These are phyloP conservation scores for Patella vulgata DNA, from an alignment of 1,140 invertebrate genomes.

Conservation along the genomic window DNA sequence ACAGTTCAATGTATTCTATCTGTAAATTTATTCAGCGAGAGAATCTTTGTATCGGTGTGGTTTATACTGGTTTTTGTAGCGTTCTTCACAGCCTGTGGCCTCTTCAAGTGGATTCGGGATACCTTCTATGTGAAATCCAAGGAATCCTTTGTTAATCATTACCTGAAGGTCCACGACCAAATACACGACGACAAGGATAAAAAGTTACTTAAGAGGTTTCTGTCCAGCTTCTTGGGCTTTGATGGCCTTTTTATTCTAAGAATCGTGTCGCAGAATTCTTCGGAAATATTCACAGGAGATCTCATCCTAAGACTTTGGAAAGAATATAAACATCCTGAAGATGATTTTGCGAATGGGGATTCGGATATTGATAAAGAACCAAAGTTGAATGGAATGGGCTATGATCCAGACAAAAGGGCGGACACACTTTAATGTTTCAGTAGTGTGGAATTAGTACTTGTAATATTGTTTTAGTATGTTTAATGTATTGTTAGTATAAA, in stretches of 20 bases:
- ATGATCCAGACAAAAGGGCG: no score
- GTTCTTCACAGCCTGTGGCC: conserved; percentile 10
- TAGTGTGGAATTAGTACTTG: no score
- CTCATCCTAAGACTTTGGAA: conserved; percentile 55
- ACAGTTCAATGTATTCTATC: conserved; percentile 69
- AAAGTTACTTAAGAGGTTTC: conserved; percentile 37
- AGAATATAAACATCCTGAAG: conserved; percentile 21
- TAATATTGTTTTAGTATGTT: no score
- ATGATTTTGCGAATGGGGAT: no score
- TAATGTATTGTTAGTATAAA: no score
- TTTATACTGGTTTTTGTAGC: conserved; percentile 48
- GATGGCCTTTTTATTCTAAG: conserved; percentile 63
- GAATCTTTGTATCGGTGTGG: conserved; percentile 63
- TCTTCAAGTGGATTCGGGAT: conserved; percentile 40
- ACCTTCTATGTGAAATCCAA: conserved; percentile 35
- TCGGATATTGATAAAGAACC: no score
- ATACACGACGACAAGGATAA: conserved; percentile 21
- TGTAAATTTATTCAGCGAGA: conserved; percentile 71
- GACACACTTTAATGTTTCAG: no score
- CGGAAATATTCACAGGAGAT: conserved; percentile 53
- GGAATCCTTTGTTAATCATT: conserved; percentile 53
- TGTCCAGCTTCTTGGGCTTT: conserved; percentile 51
- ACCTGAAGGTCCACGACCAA: conserved; percentile 31
- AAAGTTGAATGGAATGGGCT: no score
- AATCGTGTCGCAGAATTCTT: conserved; percentile 56